Evolutionary conservation across 2,888 invertebrate species (phyloP).

Genomic region (Oxytorus armatus): DNA sequence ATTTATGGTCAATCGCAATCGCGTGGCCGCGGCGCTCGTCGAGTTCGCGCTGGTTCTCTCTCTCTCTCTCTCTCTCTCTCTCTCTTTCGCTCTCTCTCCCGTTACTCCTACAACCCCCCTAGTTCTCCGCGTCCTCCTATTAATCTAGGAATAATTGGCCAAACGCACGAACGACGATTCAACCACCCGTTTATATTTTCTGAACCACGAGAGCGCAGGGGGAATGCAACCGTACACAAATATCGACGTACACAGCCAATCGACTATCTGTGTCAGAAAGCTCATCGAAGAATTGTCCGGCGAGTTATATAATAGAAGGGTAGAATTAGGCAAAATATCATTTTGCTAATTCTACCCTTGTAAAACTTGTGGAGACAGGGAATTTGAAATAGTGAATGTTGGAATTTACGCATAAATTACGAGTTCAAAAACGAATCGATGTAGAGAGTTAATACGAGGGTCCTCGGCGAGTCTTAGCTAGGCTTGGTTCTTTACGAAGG

Average conservation of each 20-base stretch:
- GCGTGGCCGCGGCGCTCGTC: conserved; percentile 52
- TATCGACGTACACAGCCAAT: conserved; percentile 23
- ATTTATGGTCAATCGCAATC: conserved; percentile 72
- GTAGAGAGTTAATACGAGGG: too few species aligned
- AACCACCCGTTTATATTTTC: conserved; percentile 65
- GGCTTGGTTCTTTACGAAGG: too few species aligned
- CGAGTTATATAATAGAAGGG: not conserved
- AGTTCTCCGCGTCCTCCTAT: conserved; percentile 66
- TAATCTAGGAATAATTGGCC: conserved; percentile 72
- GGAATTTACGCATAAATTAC: too few species aligned
- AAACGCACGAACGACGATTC: conserved; percentile 62
- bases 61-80: too few species aligned
- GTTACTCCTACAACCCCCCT: conserved; percentile 25
- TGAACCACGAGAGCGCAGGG: conserved; percentile 30
- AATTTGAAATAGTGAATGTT: not conserved
- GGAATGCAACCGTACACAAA: conserved; percentile 35
- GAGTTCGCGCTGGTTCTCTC: conserved; percentile 43
- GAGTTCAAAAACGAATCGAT: too few species aligned
- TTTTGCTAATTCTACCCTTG: not conserved
- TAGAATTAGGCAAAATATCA: not conserved
- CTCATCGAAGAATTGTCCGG: not conserved
- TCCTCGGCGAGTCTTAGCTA: too few species aligned
- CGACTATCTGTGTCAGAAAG: conserved; percentile 11
- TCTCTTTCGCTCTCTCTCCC: not conserved
- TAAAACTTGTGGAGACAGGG: not conserved